Evolutionary conservation across 2,888 invertebrate genomes (phyloP), one percentile per base, ranked within the genome.

Genomic region (Apodemia zela): DNA sequence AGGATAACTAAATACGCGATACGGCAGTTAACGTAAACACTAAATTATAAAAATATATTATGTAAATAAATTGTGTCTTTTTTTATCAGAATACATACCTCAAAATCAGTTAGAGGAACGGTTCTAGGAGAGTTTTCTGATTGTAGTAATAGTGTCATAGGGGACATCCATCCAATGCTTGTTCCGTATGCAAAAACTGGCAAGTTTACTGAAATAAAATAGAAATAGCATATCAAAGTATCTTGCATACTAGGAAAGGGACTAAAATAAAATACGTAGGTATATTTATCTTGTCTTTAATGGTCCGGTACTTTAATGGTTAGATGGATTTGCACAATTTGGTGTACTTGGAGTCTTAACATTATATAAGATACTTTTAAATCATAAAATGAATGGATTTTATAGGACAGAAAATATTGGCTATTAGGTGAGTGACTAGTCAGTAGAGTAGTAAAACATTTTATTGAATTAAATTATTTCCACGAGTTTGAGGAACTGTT

Each of bases 101-200:
- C 83, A n/a, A 66, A 63, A 65, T 85, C 85, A 0, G 85, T 78
- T 5, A 93, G 74, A 0, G 88, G 85, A 2, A 72, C 72, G 0
- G 75, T 82, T 38, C 82, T 74, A 0, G 92, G 90, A 0, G 92
- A 82, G 8, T 82, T 59, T 25, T 84, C 72, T 1, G 92, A 89
- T 65, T 92, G 86, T 45, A 93, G 78, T 38, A 92, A 75, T 0
- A 92, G 79, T 0, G 90, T 80, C 81, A 92, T 92, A 0, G 93
- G 92, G 0, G 93, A 93, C 73, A 93, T 87, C 92, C 93, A 93
- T 15, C 93, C 93, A 8, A 91, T 81, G 59, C 84, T 78, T 1
- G 85, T 80, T 0, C 93, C 93, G 58, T 92, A 88, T 0, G 85
- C 86, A 65, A 93, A 87, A 17, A 89, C 85, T 7, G 92, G 88